Evolutionary conservation across 1,140 invertebrate genomes (phyloP).

Genomic region (Ceratoteleas bidentatus): DNA sequence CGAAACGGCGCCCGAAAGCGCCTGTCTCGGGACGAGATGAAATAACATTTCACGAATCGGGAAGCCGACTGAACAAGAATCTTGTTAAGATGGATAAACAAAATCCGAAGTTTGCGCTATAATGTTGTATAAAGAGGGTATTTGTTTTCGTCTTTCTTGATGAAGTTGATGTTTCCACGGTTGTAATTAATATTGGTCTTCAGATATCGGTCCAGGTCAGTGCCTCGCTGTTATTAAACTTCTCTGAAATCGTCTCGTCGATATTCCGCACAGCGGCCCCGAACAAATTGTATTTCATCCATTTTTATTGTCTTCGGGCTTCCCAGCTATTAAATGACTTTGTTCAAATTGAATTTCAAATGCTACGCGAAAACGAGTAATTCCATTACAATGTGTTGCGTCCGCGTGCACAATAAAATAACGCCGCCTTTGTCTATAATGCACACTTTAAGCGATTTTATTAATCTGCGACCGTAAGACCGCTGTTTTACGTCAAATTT

Average conservation of each 20-base stretch:
- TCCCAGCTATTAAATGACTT: conserved; percentile 55
- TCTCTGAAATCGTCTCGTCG: conserved; percentile 51
- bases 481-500: conserved; percentile 54
- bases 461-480: conserved; percentile 36
- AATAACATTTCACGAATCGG: conserved; percentile 33
- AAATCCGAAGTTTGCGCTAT: conserved; percentile 38
- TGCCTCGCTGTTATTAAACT: conserved; percentile 62
- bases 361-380: conserved; percentile 45
- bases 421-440: conserved; percentile 53
- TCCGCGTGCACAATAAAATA: conserved; percentile 57
- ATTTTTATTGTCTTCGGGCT: conserved; percentile 55
- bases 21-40: conserved; percentile 12
- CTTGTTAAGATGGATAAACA: conserved; percentile 55
- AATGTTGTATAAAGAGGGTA: conserved; percentile 49
- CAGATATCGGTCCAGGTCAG: conserved; percentile 58
- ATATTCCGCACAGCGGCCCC: conserved; percentile 24
- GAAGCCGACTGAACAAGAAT: conserved; percentile 21
- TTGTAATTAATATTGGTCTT: conserved; percentile 66
- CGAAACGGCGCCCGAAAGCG: conserved; percentile 5
- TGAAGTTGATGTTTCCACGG: conserved; percentile 59
- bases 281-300: conserved; percentile 56
- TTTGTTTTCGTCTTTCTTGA: conserved; percentile 60
- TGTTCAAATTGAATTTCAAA: conserved; percentile 64
- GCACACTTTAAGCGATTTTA: conserved; percentile 58
- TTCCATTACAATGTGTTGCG: conserved; percentile 58